Conservation (phyloP, 2,888 invertebrate genomes). For the Noctua janthe region DNA sequence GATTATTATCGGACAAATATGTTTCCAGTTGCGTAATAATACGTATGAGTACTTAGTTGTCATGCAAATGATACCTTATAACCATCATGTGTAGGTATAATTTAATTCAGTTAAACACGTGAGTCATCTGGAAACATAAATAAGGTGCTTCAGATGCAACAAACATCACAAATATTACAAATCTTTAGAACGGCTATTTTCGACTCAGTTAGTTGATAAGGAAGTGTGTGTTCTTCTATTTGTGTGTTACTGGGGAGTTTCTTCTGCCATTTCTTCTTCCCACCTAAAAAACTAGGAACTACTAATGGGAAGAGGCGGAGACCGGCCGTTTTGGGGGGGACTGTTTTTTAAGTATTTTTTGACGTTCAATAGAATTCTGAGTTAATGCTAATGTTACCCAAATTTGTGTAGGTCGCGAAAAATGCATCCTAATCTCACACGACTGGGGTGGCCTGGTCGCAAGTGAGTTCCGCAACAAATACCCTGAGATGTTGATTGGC, state of each 20-base stretch:
- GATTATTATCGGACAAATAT: not conserved
- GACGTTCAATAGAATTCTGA: not conserved
- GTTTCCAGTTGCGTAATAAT: conserved; percentile 10
- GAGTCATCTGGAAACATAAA: not conserved
- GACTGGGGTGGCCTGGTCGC: conserved; percentile 93
- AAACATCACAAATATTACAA: not conserved
- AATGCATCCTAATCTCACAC: conserved; percentile 91
- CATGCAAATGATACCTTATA: not conserved
- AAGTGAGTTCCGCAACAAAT: conserved; percentile 87
- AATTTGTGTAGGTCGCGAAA: conserved; percentile 83
- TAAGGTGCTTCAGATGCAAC: not conserved
- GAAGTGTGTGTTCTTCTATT: not conserved
- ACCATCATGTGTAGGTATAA: not conserved
- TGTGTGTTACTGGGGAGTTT: not conserved
- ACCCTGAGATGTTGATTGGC: conserved; percentile 89
- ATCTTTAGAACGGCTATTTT: not conserved
- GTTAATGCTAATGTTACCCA: not conserved
- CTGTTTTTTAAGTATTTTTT: too few relatives aligned
- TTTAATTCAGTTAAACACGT: not conserved
- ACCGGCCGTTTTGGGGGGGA: not conserved
- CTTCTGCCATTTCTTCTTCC: not conserved
- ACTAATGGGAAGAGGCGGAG: not conserved
- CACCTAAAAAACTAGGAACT: not conserved
- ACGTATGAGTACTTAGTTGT: not conserved
- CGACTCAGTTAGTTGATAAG: not conserved